A percentile compares a stretch with the other conserved stretches of the same genome.
phyloP scores from a whole-genome alignment of 2,888 invertebrate species.

The Polietes domitor region DNA sequence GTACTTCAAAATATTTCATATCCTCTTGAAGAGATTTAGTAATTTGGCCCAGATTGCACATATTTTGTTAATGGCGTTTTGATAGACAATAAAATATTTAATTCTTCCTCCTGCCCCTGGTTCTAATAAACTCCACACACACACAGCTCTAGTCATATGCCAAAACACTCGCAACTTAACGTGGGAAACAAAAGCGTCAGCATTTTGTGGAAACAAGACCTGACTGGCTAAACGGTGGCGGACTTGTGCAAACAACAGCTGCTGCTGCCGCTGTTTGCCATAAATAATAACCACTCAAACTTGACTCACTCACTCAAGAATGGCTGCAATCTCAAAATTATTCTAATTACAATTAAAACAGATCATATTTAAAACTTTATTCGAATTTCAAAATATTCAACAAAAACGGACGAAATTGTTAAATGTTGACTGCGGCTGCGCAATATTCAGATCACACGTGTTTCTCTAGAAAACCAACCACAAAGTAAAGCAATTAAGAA shows the following conservation, averaged over 20 bases:
- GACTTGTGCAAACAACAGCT: background rate
- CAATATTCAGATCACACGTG: constrained; percentile 8
- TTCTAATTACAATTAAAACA: constrained; percentile 1
- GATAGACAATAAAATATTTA: too few species aligned
- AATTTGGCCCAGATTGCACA: too few species aligned
- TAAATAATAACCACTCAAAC: too few species aligned
- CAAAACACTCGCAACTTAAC: background rate
- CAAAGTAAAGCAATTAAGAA: background rate
- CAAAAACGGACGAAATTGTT: background rate
- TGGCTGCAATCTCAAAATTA: background rate
- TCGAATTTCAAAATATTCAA: background rate
- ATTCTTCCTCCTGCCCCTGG: too few species aligned
- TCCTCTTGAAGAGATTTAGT: too few species aligned
- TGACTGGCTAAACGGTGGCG: background rate
- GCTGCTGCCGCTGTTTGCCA: background rate
- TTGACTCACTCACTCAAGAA: background rate
- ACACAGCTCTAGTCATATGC: too few species aligned
- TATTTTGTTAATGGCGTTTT: too few species aligned
- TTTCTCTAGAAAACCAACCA: background rate
- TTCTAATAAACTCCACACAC: too few species aligned
- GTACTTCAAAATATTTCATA: too few species aligned
- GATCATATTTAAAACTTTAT: background rate
- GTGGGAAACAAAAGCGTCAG: constrained; percentile 60
- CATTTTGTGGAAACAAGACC: constrained; percentile 27
- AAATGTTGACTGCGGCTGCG: background rate